phyloP scores from a whole-genome alignment of 35 echinoderm and acorn worm species.

The Amphiura filiformis region DNA sequence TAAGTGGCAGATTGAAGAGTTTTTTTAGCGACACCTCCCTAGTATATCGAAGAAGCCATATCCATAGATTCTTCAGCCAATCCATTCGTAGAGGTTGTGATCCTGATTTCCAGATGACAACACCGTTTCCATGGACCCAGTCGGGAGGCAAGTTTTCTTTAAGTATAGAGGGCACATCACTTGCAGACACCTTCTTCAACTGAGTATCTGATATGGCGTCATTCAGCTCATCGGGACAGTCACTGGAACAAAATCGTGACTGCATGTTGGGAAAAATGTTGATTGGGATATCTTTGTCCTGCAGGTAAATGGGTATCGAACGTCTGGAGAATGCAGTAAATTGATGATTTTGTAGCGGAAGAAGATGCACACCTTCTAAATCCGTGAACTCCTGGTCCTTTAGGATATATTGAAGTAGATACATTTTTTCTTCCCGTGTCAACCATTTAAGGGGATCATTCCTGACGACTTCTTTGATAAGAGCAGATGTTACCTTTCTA shows the following conservation, averaged over 20 bases:
- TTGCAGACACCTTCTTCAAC: background rate
- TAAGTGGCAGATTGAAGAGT: background rate
- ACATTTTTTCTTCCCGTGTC: constrained; percentile 36
- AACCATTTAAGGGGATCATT: constrained; percentile 20
- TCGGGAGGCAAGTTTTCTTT: background rate
- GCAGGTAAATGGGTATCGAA: background rate
- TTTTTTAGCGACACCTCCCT: background rate
- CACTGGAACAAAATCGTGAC: background rate
- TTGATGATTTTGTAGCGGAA: constrained; percentile 38
- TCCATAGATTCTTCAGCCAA: constrained; percentile 20
- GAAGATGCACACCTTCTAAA: constrained; percentile 24
- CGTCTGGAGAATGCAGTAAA: constrained; percentile 25
- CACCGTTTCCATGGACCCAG: background rate
- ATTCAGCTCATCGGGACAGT: background rate
- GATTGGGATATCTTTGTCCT: background rate
- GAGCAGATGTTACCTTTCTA: constrained; percentile 22
- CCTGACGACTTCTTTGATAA: constrained; percentile 14
- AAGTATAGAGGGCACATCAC: background rate
- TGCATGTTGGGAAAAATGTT: constrained; percentile 10
- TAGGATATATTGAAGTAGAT: constrained; percentile 47
- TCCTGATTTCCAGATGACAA: constrained; percentile 1
- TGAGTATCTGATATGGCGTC: background rate
- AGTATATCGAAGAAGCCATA: background rate
- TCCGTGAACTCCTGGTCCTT: background rate
- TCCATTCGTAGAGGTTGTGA: background rate